phyloP scores from a whole-genome alignment of 37 sponge, comb jelly and placozoan species.

The Ephydatia muelleri region DNA sequence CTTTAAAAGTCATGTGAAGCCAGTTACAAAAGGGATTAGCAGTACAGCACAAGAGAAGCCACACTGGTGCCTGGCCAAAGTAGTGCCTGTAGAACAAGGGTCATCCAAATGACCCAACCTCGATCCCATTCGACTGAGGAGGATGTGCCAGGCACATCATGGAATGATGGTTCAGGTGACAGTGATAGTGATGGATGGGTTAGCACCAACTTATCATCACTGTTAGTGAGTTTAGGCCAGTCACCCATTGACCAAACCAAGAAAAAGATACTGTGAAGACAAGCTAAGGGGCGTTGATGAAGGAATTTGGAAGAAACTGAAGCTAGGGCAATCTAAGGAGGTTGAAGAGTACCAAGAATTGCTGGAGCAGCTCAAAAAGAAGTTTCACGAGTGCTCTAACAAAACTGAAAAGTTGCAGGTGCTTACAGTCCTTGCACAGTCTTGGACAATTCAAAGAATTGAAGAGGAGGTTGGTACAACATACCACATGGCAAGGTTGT shows the following conservation, averaged over 20 bases:
- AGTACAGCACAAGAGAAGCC: not conserved
- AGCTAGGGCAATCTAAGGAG: too few relatives aligned
- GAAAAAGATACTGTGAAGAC: conserved; percentile 1
- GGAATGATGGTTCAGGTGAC: not conserved
- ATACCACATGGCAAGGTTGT: too few relatives aligned
- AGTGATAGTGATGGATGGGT: not conserved
- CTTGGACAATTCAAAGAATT: too few relatives aligned
- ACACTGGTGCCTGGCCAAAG: not conserved
- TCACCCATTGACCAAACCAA: not conserved
- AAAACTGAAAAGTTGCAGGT: too few relatives aligned
- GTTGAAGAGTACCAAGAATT: too few relatives aligned
- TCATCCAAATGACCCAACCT: not conserved
- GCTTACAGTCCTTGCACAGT: too few relatives aligned
- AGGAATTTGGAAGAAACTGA: not conserved
- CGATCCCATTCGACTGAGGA: not conserved
- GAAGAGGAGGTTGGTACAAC: too few relatives aligned
- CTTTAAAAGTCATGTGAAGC: not conserved
- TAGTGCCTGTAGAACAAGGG: not conserved
- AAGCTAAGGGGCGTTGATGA: not conserved
- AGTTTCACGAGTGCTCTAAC: too few relatives aligned
- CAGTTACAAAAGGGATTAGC: not conserved
- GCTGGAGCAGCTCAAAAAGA: too few relatives aligned
- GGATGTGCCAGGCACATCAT: not conserved
- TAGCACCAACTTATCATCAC: not conserved
- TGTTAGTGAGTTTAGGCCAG: not conserved